Conservation (phyloP, 2,113 vertebrate species). For the Bos indicus region DNA sequence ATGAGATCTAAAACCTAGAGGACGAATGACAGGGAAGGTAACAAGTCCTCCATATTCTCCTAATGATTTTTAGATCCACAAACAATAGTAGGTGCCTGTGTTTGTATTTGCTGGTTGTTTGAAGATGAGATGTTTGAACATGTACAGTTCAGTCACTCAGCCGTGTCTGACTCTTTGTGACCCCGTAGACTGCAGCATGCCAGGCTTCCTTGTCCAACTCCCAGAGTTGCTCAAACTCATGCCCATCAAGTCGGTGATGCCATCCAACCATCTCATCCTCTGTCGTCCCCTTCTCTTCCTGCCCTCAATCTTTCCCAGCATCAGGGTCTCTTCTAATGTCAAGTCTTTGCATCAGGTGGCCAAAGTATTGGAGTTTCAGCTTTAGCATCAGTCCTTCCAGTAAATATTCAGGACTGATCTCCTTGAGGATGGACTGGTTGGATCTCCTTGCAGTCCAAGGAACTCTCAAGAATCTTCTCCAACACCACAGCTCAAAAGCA, state of each 20-base stretch:
- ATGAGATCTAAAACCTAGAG: background rate
- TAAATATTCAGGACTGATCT: background rate
- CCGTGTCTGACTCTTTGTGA: accelerated
- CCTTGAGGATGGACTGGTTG: background rate
- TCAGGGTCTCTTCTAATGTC: background rate
- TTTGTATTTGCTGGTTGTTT: background rate
- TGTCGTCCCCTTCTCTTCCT: background rate
- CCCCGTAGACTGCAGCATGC: accelerated
- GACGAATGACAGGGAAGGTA: background rate
- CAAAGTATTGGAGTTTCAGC: background rate
- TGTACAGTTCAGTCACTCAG: background rate
- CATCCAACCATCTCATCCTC: background rate
- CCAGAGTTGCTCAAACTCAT: background rate
- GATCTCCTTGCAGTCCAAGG: background rate
- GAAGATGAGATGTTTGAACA: background rate
- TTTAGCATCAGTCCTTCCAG: background rate
- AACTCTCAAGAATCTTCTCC: background rate
- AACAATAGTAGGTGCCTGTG: background rate
- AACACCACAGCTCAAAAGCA: background rate
- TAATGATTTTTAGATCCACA: background rate
- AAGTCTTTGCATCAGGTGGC: background rate
- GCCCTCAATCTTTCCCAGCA: background rate
- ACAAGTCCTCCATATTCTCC: background rate
- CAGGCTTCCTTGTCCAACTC: background rate
- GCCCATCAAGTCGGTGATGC: background rate